Base-by-base conservation (phyloP, 2,888 invertebrate species). In the Trissolcus japonicus region DNA sequence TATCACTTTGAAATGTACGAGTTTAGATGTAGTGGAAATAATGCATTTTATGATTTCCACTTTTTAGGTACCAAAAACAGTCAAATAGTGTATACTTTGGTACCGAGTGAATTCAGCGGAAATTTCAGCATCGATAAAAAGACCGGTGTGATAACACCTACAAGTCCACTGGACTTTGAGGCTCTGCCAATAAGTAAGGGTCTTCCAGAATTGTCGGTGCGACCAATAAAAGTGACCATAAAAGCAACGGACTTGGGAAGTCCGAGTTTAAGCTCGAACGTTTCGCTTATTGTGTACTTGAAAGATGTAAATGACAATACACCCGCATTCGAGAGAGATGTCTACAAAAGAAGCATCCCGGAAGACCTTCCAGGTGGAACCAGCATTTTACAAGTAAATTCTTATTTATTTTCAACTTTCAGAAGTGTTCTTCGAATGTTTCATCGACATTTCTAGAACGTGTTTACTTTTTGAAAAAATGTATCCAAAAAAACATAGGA, bases 291-390 rank as follows among this genome's bases (percentile, higher is more conserved):
- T 2, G 94, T 97, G 11, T 93, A 94, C 83, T 90, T 98, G 40
- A 93, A 94, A 78, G 97, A 98, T 86, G 91, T 94, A 11, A 98
- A 98, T 85, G 98, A 98, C 87, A 96, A 97, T 88, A 91, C 94
- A 29, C 98, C 98, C 1, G 90, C 93, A 74, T 98, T 98, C 86
- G 90, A 92, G 13, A 92, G 94, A 81, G 90, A 92, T 53, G 91
- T 92, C 1, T 98, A 97, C 87, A 91, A 92, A 41, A 94, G 93
- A 0, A 93, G 93, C 63, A 89, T 98, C 17, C 92, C 94, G 0
- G 98, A 98, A 89, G 95, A 96, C 86, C 93, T 94, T 53, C 93
- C 94, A 35, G 93, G 93, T 17, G 95, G 95, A 19, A 93, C 93
- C 0, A 92, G 92, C 82, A 93, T 96, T 3, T 90, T 92, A 29